Evolutionary conservation across 2,888 invertebrate genomes (phyloP), one percentile per base, ranked within the genome.

Genomic region (Macaria notata): DNA sequence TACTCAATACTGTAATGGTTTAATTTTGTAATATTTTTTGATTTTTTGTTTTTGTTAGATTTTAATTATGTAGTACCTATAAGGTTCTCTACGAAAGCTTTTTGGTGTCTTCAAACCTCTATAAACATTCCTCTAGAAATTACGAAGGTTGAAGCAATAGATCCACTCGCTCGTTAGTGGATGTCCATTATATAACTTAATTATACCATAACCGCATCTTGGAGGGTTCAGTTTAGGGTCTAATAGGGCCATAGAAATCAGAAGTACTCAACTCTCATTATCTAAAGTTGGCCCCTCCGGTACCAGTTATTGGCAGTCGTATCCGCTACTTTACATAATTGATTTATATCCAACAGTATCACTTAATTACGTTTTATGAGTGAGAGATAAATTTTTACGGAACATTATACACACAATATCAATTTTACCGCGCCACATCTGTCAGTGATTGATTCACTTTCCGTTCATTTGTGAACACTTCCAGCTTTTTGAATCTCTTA

Each of bases 331-430:
- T 61, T 63, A 68, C 69, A 65, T 76, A 79, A 79, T 81, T 83
- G 78, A 82, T 83, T 81, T 82, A 83, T 69, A 67, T 61, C 70
- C 53, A 54, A 54, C 68, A 70, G 70, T 73, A 78, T 78, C 76
- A 70, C 73, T 74, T 79, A 80, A 81, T 82, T 81, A 78, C 70
- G 74, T 50, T 83, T 83, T 81, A 83, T 75, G 72, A 68, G 61
- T 33, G 51, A 59, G 52, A 54, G 38, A 59, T 54, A 56, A 29
- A 52, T 51, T 59, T 59, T 54, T 51, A 59, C 45, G 47, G 31
- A 42, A 43, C 47, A 41, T 49, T 59, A 59, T 56, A 41, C 48
- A 53, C 49, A 55, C 48, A 45, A 53, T 56, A 49, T 60, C 53
- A 56, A 56, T 60, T 56, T 59, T 59, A 46, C 48, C 38, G 42